Conservation (phyloP, 2,113 vertebrate species). For the Burhinus oedicnemus region DNA sequence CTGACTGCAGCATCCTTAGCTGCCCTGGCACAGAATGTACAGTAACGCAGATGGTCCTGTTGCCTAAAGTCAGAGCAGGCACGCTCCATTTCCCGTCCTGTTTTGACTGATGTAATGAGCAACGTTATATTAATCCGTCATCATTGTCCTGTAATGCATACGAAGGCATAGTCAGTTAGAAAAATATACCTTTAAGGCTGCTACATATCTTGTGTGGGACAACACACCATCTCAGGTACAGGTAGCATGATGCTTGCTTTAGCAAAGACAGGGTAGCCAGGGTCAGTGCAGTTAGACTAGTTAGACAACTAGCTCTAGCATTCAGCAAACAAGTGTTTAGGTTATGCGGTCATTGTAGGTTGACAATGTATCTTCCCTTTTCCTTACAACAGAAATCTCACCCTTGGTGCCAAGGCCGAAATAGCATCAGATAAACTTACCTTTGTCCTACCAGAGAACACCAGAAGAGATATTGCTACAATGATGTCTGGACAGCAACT, state of each 20-base stretch:
- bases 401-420: conserved; percentile 90
- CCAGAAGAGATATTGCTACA: conserved; percentile 70
- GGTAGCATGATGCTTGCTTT: background rate
- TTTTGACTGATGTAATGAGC: background rate
- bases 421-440: conserved; percentile 85
- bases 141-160: background rate
- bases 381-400: conserved; percentile 80
- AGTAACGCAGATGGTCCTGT: accelerated
- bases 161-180: background rate
- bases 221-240: background rate
- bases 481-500: conserved; percentile 71
- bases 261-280: background rate
- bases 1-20: background rate
- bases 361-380: conserved; percentile 14
- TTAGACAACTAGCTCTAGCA: background rate
- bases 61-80: background rate
- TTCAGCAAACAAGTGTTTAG: background rate
- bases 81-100: background rate
- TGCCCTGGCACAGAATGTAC: background rate
- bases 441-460: conserved; percentile 57
- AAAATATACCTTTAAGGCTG: background rate
- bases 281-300: background rate
- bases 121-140: background rate
- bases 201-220: background rate
- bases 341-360: background rate